phyloP scores from a whole-genome alignment of 2,113 vertebrate species.

The Macquaria australasica region DNA sequence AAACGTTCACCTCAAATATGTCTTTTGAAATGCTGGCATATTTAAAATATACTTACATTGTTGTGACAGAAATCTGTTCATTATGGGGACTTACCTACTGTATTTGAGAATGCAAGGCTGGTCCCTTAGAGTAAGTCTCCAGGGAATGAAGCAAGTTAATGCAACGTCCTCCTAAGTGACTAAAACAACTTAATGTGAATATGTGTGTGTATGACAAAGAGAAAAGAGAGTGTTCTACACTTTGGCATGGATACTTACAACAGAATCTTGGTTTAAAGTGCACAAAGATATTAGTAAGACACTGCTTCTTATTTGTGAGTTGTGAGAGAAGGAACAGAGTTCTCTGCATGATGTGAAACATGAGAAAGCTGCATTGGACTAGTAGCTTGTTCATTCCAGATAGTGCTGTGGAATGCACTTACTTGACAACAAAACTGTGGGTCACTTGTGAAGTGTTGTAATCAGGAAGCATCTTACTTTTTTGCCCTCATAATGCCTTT shows the following conservation, averaged over 20 bases:
- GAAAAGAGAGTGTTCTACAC: not conserved
- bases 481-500: slow-evolving; percentile 2
- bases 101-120: not conserved
- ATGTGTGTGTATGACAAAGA: not conserved
- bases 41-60: not conserved
- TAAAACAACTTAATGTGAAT: not conserved
- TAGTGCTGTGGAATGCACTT: slow-evolving; percentile 52
- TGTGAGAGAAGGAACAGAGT: not conserved
- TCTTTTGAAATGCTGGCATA: not conserved
- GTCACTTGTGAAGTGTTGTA: not conserved
- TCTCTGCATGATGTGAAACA: not conserved
- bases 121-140: not conserved
- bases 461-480: slow-evolving; percentile 31
- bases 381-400: not conserved
- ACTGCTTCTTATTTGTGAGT: not conserved
- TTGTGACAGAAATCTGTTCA: not conserved
- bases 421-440: slow-evolving; percentile 8
- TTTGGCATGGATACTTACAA: not conserved
- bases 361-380: not conserved
- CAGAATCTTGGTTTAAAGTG: not conserved
- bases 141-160: not conserved
- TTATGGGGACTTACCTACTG: not conserved
- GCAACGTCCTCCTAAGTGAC: not conserved
- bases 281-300: not conserved
- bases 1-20: not conserved